Base-by-base conservation (phyloP, 1,140 invertebrate genomes). In the Bactericera cockerelli region DNA sequence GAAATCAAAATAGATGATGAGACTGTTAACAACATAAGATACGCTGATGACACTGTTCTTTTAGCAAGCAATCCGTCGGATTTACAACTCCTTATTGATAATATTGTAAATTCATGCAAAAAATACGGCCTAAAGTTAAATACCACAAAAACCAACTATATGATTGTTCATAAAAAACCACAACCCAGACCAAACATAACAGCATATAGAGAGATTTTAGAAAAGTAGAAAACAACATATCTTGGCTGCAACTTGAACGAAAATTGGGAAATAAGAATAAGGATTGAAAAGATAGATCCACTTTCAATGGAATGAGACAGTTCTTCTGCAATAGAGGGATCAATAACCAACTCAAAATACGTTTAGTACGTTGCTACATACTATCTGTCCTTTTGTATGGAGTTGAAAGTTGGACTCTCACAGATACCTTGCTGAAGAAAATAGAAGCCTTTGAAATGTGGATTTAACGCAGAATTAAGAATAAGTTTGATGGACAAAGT, bases 211-310 rank as follows among this genome's bases (percentile, higher is more conserved):
- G 54, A 24, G n/a, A 1, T 6, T 10, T 25, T 60, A 25, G 59
- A 60, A 55, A 16, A 42, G 59, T 60, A 56, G 24, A 26, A 61
- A 36, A 53, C 24, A 21, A 55, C 1, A 28, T 61, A 61, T 36
- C 19, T 62, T 22, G 57, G 57, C 13, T 26, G 39, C n/a, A 49
- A 22, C 28, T 31, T 62, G 10, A 61, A 55, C 19, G 60, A 61
- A 55, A 26, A 39, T 53, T 58, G 56, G 53, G 53, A 62, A 39
- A 56, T 31, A 54, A 26, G 39, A 14, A 26, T 55, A 2, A 57
- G 59, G 42, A 62, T 62, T 25, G 55, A 25, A 36, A 62, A 55
- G 61, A 42, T 24, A 62, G 61, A 56, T 26, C 36, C 3, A 54
- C 36, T 25, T 59, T 62, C 42, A 25, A 26, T 21, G 59, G 55